These are phyloP conservation scores for Bos indicus DNA, from an alignment of 2,113 vertebrate species.

Conservation along the genomic window DNA sequence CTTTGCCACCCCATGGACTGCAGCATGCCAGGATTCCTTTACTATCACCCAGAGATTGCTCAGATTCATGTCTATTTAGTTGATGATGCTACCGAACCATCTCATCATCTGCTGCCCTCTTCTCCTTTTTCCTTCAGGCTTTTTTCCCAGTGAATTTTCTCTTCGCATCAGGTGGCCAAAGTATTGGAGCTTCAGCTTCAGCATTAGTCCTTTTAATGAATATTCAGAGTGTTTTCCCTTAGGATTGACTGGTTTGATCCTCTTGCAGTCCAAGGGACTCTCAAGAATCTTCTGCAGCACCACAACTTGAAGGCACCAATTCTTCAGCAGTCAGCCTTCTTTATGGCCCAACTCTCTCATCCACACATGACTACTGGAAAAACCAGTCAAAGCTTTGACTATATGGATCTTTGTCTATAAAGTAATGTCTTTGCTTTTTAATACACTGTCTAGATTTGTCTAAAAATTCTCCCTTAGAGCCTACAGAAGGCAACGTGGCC, in stretches of 20 bases:
- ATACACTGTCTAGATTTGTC: not conserved
- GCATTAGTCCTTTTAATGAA: not conserved
- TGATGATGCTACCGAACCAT: accelerated
- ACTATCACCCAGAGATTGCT: not conserved
- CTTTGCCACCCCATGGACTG: not conserved
- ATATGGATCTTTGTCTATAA: not conserved
- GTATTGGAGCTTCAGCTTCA: not conserved
- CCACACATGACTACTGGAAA: not conserved
- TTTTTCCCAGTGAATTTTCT: not conserved
- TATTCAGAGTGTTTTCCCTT: not conserved
- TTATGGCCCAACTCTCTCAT: not conserved
- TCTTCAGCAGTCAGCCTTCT: not conserved
- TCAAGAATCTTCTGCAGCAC: not conserved
- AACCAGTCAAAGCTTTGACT: not conserved
- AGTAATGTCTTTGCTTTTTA: not conserved
- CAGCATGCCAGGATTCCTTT: not conserved
- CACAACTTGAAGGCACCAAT: not conserved
- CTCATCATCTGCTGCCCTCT: not conserved
- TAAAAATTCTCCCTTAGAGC: not conserved
- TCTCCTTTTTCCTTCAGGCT: not conserved
- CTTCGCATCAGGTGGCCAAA: not conserved
- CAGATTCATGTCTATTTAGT: not conserved
- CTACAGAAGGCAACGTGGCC: not conserved
- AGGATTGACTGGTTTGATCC: not conserved
- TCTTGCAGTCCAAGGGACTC: not conserved